Conservation (phyloP, 2,797 vertebrate species). For the Valencia hispanica region DNA sequence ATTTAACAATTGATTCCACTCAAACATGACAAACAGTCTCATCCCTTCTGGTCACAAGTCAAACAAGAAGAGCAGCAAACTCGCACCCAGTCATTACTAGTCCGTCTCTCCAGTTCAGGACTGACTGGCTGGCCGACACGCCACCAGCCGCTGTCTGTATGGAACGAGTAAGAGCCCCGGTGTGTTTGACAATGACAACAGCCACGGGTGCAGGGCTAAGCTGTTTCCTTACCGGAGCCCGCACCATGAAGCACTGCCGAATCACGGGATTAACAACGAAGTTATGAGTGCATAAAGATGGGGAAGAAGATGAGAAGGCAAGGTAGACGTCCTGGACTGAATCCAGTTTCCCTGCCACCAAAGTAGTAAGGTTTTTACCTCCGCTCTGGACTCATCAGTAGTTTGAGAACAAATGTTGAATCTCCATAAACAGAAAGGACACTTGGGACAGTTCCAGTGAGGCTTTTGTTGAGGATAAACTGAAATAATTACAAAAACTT, state of each 20-base stretch:
- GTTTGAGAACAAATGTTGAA: background rate
- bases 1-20: background rate
- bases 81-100: constrained; percentile 46
- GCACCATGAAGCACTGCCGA: background rate
- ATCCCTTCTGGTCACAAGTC: constrained; percentile 6
- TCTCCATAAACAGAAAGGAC: background rate
- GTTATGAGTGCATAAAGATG: background rate
- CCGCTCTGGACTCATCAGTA: background rate
- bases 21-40: background rate
- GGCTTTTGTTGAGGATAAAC: background rate
- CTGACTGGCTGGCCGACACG: constrained; percentile 17
- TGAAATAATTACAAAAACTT: background rate
- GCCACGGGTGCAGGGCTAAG: constrained; percentile 11
- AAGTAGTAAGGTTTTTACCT: background rate
- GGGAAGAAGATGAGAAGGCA: background rate
- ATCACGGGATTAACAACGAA: background rate
- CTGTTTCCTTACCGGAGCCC: background rate
- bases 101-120: constrained; percentile 9
- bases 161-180: constrained; percentile 47
- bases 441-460: background rate
- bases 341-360: background rate
- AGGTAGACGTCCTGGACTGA: background rate
- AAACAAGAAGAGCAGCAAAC: constrained; percentile 16
- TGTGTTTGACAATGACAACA: constrained; percentile 17
- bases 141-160: constrained; percentile 26